These are phyloP conservation scores for Megamerina dolium DNA, from an alignment of 2,888 invertebrate species.

Conservation along the genomic window DNA sequence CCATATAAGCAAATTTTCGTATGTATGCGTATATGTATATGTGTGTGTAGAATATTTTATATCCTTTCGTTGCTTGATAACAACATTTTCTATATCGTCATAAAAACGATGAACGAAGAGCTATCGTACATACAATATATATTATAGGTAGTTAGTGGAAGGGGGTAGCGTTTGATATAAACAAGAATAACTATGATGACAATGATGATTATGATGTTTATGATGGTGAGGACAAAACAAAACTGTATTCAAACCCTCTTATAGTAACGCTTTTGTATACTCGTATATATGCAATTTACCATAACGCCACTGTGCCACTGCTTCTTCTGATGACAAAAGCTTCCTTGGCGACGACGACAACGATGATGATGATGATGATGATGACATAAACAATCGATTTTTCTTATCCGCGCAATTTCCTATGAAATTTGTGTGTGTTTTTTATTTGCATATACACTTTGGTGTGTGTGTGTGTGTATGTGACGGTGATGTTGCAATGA, in stretches of 20 bases:
- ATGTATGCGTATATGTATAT: constrained; percentile 15
- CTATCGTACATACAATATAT: no score
- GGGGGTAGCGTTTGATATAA: constrained; percentile 3
- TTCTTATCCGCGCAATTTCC: constrained; percentile 24
- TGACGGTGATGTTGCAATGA: no score
- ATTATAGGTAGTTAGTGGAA: neutral
- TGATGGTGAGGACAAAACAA: no score
- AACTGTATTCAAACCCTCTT: no score
- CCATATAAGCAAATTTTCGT: constrained; percentile 1
- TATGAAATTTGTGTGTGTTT: no score
- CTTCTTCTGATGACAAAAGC: constrained; percentile 2
- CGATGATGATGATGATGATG: no score
- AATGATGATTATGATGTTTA: no score
- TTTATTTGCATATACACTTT: no score
- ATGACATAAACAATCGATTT: constrained; percentile 25
- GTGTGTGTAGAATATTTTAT: constrained; percentile 23
- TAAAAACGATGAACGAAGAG: constrained; percentile 28
- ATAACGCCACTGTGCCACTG: no score
- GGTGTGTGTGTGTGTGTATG: neutral
- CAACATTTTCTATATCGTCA: constrained; percentile 40
- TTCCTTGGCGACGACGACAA: constrained; percentile 1
- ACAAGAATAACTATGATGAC: no score
- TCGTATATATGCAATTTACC: no score
- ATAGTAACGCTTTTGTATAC: no score
- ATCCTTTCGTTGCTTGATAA: constrained; percentile 41